Evolutionary conservation across 1,140 invertebrate species (phyloP).

Genomic region (Dendrolimus kikuchii): DNA sequence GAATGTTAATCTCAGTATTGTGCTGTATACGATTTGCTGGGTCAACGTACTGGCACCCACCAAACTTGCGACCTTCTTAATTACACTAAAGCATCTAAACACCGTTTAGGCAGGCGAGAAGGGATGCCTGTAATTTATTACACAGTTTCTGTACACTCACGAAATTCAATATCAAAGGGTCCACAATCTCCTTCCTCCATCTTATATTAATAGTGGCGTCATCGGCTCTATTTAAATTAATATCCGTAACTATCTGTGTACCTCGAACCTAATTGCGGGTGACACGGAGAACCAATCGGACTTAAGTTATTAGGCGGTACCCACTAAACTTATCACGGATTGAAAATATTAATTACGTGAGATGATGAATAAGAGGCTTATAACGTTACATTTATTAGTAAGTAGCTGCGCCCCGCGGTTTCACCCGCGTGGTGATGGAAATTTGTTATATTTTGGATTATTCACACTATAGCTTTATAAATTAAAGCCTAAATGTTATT

Average conservation of each 20-base stretch:
- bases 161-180: slow-evolving; percentile 54
- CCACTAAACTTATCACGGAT: slow-evolving; percentile 50
- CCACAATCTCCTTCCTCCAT: slow-evolving; percentile 15
- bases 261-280: slow-evolving; percentile 19
- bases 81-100: slow-evolving; percentile 31
- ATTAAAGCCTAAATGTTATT: too few species aligned
- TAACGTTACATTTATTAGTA: too few species aligned
- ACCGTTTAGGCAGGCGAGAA: slow-evolving; percentile 20
- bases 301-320: slow-evolving; percentile 23
- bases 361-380: too few species aligned
- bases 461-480: too few species aligned
- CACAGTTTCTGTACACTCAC: slow-evolving; percentile 31
- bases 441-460: too few species aligned
- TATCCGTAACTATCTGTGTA: slow-evolving; percentile 50
- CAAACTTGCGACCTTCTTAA: slow-evolving; percentile 23
- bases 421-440: too few species aligned
- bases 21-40: not conserved
- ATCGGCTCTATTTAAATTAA: slow-evolving; percentile 53
- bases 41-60: slow-evolving; percentile 9
- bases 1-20: slow-evolving; percentile 3
- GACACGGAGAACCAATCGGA: slow-evolving; percentile 6
- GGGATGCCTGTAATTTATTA: slow-evolving; percentile 42
- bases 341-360: too few species aligned
- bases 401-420: too few species aligned
- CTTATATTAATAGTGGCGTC: slow-evolving; percentile 39